Evolutionary conservation across 2,113 vertebrate species (phyloP).

Genomic region (Pleuronectes platessa): DNA sequence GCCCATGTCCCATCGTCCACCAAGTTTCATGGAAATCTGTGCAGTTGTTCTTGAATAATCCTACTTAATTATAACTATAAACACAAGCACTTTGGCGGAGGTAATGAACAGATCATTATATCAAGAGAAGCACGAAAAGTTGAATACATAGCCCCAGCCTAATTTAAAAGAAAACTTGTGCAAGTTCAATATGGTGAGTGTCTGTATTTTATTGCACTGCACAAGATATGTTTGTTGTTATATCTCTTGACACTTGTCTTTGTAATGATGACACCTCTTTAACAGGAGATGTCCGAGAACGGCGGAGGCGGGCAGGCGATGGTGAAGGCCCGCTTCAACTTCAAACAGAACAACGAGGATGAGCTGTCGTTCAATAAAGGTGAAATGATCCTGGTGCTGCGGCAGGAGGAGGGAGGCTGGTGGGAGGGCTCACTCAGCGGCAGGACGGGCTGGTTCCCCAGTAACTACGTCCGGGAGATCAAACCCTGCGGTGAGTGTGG

Average conservation of each 20-base stretch:
- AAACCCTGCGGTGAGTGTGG: slow-evolving; percentile 89
- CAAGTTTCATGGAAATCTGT: background rate
- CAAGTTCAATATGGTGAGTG: too few species aligned
- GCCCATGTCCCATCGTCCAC: background rate
- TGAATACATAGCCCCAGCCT: too few species aligned
- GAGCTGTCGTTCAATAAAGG: slow-evolving; percentile 97
- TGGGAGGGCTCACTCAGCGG: slow-evolving; percentile 95
- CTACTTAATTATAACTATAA: too few species aligned
- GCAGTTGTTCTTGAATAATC: background rate
- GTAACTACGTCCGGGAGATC: slow-evolving; percentile 97
- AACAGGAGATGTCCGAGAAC: slow-evolving; percentile 97
- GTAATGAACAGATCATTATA: too few species aligned
- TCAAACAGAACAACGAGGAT: slow-evolving; percentile 99
- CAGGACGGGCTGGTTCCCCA: slow-evolving; percentile 98
- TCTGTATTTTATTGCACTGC: background rate
- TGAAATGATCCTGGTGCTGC: slow-evolving; percentile 93
- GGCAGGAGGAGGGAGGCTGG: slow-evolving; percentile 98
- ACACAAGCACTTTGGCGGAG: too few species aligned
- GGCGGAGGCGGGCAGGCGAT: slow-evolving; percentile 88
- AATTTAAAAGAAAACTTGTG: too few species aligned
- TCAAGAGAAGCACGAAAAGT: too few species aligned
- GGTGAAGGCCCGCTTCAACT: slow-evolving; percentile 98
- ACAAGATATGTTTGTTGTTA: background rate
- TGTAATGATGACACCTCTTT: background rate
- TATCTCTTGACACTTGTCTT: background rate